Percentiles rank a stretch among this genome's conserved stretches.
phyloP scores from a whole-genome alignment of 2,113 vertebrate genomes.

The Hemicordylus capensis region DNA sequence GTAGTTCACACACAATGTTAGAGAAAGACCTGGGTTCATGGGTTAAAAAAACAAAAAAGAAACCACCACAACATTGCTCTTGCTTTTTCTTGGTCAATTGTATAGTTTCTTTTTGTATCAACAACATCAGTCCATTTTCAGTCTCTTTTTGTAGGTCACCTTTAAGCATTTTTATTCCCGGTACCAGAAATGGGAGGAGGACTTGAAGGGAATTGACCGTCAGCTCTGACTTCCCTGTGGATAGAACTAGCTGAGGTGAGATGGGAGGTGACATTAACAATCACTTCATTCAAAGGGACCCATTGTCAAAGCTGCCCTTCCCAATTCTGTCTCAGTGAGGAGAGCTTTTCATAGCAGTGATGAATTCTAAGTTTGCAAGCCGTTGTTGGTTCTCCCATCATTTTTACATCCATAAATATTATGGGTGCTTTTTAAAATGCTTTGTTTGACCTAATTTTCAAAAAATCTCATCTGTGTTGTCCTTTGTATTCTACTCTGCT shows the following conservation, averaged over 20 bases:
- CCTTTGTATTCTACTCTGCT: neutral
- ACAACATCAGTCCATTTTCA: neutral
- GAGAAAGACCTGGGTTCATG: too few species aligned
- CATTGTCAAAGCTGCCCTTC: slow-evolving; percentile 6
- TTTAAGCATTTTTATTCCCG: neutral
- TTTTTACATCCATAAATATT: neutral
- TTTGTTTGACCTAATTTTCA: neutral
- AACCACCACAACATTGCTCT: neutral
- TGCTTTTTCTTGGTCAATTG: neutral
- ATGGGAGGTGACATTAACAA: neutral
- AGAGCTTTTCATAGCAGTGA: neutral
- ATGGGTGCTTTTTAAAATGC: neutral
- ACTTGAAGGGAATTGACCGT: neutral
- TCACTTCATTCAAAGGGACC: neutral
- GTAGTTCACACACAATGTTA: neutral
- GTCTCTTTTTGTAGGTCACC: neutral
- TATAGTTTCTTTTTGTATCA: neutral
- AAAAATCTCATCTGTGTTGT: neutral
- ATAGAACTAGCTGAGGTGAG: neutral
- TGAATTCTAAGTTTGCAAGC: neutral
- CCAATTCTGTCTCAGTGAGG: neutral
- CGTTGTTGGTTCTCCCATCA: neutral
- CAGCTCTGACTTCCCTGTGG: slow-evolving; percentile 1
- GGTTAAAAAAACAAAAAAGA: neutral
- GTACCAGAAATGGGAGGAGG: neutral